Conservation (phyloP, 1,140 invertebrate species). For the Papilio machaon region DNA sequence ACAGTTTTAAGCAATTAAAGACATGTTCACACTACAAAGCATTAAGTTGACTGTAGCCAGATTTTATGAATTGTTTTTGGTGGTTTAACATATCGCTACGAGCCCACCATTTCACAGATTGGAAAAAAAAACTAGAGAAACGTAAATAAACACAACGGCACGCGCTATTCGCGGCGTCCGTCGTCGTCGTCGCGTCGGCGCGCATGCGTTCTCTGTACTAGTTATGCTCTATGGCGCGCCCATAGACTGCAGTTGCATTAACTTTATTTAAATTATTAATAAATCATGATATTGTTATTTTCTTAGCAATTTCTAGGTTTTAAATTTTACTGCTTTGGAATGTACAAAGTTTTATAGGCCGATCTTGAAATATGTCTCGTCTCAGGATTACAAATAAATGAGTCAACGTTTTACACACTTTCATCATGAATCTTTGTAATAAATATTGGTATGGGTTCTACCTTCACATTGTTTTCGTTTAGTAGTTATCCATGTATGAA, state of each 20-base stretch:
- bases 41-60: neutral
- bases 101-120: conserved; percentile 43
- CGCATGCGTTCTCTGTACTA: conserved; percentile 58
- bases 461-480: neutral
- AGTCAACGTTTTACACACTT: too few relatives aligned
- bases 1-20: neutral
- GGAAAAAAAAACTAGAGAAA: conserved; percentile 63
- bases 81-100: conserved; percentile 22
- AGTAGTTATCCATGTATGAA: neutral
- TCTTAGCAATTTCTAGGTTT: neutral
- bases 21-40: neutral
- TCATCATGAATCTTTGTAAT: too few relatives aligned
- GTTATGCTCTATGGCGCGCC: conserved; percentile 40
- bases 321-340: neutral
- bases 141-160: conserved; percentile 65
- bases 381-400: too few relatives aligned
- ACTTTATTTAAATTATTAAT: neutral
- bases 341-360: neutral
- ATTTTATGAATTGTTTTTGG: conserved; percentile 24
- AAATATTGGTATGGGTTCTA: neutral
- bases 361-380: neutral
- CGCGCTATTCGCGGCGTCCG: conserved; percentile 65
- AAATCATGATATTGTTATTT: neutral
- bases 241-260: conserved; percentile 14
- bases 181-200: conserved; percentile 37